Evolutionary conservation across 2,797 vertebrate genomes (phyloP), one percentile per base, ranked within the genome.

Genomic region (Semaprochilodus insignis): DNA sequence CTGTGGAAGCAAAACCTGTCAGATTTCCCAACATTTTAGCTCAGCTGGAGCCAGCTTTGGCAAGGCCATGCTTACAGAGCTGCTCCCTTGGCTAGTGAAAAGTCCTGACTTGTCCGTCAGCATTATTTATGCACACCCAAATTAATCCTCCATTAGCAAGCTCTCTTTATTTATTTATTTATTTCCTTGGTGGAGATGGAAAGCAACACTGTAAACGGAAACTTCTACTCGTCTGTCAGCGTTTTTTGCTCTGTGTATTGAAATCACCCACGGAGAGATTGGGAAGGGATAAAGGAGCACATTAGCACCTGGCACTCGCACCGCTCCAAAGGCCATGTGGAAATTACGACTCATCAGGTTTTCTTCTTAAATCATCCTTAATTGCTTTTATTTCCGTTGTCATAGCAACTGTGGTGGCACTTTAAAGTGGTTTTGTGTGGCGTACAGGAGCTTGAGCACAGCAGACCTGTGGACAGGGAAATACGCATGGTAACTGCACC

Each of bases 341-440:
- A 84, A 83, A 86, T 86, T 74, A 75, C 23, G 65, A 80, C 80
- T 85, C 88, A 91, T 91, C 90, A 89, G 89, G 82, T 87, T 81
- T 65, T 69, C 66, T 62, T 65, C 72, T 88, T 88, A 91, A 90
- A 89, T 86, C 74, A 76, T 79, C 74, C 57, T 84, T 92, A 91
- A 93, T 89, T 90, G 86, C 89, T 88, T 91, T 91, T 88, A 90
- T 90, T 87, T 84, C 81, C 55, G 91, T 93, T 89, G 90, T 89
- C 92, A 92, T 92, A 86, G 90, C 80, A 92, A 94, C 92, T 36
- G 55, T 13, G 25, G 69, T 74, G 52, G 74, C 80, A 85, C 85
- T 89, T 85, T 88, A 87, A 92, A 91, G 87, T 83, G 85, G 76
- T 88, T 88, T 85, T 86, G 77, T 87, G 40, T 48, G 40, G 67